A percentile compares a stretch with the other conserved stretches of the same genome.
These are phyloP conservation scores for Cephalotes varians DNA, from an alignment of 2,888 invertebrate genomes.

Conservation along the genomic window DNA sequence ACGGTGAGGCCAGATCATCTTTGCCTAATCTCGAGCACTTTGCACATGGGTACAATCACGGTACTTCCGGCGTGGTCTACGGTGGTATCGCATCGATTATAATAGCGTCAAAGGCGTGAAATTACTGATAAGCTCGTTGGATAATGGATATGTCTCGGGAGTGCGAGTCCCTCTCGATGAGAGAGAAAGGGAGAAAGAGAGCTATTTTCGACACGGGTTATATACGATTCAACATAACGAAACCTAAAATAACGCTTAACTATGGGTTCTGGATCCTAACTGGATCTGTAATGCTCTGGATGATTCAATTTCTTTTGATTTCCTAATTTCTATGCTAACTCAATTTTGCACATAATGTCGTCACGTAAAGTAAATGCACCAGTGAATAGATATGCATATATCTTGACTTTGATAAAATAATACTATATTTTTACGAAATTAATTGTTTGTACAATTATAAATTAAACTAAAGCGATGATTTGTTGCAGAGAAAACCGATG, in stretches of 20 bases:
- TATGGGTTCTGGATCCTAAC: constrained; percentile 6
- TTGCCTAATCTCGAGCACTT: constrained; percentile 53
- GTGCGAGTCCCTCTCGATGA: constrained; percentile 1
- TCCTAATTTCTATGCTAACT: not conserved
- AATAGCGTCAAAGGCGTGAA: constrained; percentile 47
- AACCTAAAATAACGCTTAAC: not conserved
- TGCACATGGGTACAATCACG: constrained; percentile 45
- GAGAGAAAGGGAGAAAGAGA: not conserved
- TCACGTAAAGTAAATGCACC: constrained; percentile 1
- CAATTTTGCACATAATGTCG: constrained; percentile 3
- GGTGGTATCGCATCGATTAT: constrained; percentile 48
- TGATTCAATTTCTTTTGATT: not conserved
- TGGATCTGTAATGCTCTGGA: not conserved
- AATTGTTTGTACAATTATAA: not conserved
- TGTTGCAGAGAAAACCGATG: not conserved
- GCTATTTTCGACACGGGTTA: not conserved
- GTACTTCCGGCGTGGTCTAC: constrained; percentile 46
- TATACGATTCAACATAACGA: not conserved
- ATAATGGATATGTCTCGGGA: constrained; percentile 22
- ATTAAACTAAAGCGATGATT: not conserved
- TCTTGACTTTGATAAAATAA: not conserved
- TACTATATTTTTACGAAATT: not conserved
- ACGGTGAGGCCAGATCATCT: constrained; percentile 47
- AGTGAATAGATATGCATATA: not conserved
- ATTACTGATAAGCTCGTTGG: constrained; percentile 45